phyloP scores from a whole-genome alignment of 2,113 vertebrate species.

The Struthio camelus region DNA sequence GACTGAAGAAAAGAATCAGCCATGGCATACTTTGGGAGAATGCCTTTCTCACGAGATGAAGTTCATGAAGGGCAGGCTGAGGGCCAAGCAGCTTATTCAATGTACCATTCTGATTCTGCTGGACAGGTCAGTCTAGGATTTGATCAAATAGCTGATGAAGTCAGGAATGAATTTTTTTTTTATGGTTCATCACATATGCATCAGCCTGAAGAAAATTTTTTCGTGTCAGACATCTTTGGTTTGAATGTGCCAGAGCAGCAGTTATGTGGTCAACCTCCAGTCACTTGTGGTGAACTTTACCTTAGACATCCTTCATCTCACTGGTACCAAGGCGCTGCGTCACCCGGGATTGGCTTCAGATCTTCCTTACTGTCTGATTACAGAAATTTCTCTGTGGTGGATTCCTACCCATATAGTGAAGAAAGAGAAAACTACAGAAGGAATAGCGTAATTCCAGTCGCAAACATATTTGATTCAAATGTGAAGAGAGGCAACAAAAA shows the following conservation, averaged over 20 bases:
- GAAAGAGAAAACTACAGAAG: neutral
- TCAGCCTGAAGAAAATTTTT: neutral
- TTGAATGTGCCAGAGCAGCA: neutral
- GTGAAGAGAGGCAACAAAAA: neutral
- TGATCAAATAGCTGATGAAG: constrained; percentile 10
- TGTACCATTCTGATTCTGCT: neutral
- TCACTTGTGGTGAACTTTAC: neutral
- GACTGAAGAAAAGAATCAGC: neutral
- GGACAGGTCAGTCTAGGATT: constrained; percentile 13
- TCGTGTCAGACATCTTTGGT: neutral
- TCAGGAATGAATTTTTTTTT: constrained; percentile 34
- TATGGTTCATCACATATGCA: constrained; percentile 26
- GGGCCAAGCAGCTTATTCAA: neutral
- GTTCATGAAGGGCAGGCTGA: neutral
- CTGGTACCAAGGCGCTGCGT: neutral
- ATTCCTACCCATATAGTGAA: neutral
- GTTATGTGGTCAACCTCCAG: neutral
- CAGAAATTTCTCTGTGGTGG: neutral
- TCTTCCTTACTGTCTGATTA: neutral
- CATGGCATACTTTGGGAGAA: neutral
- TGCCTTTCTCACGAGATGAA: neutral
- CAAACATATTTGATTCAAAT: neutral
- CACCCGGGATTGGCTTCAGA: neutral
- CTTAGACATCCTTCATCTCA: neutral
- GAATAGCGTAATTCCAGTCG: neutral